A percentile compares a stretch with the other conserved stretches of the same genome.
Conservation (phyloP, 2,797 vertebrate species). For the Acomys russatus region DNA sequence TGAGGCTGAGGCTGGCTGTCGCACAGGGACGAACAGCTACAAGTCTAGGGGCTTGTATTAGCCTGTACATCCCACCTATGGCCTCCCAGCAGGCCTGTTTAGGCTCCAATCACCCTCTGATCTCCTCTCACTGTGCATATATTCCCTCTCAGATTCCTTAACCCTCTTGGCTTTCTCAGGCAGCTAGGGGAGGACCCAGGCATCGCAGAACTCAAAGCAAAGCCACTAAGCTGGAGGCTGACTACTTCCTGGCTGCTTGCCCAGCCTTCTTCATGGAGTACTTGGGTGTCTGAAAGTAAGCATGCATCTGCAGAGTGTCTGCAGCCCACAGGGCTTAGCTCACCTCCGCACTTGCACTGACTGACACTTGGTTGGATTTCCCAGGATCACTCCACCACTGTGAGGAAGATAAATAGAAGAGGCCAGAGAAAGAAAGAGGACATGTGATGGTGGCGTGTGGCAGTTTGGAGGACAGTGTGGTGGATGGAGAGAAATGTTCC, state of each 20-base stretch:
- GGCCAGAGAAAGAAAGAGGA: no score
- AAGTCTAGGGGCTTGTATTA: neutral
- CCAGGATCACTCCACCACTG: no score
- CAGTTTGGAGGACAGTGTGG: no score
- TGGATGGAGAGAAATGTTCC: no score
- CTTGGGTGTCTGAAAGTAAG: neutral
- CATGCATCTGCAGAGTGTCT: neutral
- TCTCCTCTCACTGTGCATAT: neutral
- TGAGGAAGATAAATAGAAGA: no score
- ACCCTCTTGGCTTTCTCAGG: neutral
- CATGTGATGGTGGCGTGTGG: no score
- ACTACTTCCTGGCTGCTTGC: neutral
- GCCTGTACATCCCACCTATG: neutral
- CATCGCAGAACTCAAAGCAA: neutral
- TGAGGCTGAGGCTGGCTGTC: neutral
- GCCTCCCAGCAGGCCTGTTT: neutral
- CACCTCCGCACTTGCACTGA: neutral
- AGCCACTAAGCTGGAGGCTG: conserved; percentile 10
- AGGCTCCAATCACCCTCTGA: neutral
- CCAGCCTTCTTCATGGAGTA: neutral
- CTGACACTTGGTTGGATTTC: neutral
- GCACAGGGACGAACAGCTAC: neutral
- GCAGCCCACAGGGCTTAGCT: neutral
- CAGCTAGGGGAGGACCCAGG: neutral
- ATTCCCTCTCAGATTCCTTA: neutral